phyloP scores from a whole-genome alignment of 2,797 vertebrate genomes.

The Pseudomugil gertrudae region DNA sequence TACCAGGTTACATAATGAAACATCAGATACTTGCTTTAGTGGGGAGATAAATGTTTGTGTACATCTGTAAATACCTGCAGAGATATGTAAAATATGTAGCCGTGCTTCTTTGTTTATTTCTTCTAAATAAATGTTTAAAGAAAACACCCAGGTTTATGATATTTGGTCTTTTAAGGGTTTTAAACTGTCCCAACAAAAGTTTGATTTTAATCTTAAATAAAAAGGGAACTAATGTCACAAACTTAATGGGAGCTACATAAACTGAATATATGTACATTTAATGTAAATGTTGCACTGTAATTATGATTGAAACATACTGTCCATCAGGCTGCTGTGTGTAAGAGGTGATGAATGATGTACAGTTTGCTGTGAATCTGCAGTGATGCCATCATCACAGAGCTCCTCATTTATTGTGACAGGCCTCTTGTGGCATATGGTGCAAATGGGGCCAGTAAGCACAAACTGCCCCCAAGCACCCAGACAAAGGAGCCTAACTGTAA shows the following conservation, averaged over 20 bases:
- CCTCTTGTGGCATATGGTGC: conserved; percentile 67
- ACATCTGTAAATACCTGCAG: neutral
- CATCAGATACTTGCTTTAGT: neutral
- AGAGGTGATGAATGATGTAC: conserved; percentile 4
- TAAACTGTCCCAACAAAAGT: neutral
- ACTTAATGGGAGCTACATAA: neutral
- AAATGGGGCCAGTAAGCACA: conserved; percentile 60
- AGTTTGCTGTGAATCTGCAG: conserved; percentile 30
- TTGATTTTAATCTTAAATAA: no score
- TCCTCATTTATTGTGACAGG: conserved; percentile 68
- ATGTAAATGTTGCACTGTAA: neutral
- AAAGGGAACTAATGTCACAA: neutral
- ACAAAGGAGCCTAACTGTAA: conserved; percentile 73
- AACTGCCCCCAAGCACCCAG: conserved; percentile 54
- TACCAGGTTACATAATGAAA: neutral
- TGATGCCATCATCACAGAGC: conserved; percentile 59
- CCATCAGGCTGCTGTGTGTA: neutral
- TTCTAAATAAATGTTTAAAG: neutral
- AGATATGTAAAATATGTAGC: neutral
- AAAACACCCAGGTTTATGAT: neutral
- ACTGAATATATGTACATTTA: neutral
- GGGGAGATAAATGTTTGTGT: neutral
- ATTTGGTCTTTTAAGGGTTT: neutral
- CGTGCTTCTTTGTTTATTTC: neutral
- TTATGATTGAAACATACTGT: neutral